Base-by-base conservation (phyloP, 2,888 invertebrate genomes). In the Omphaloscelis lunosa region DNA sequence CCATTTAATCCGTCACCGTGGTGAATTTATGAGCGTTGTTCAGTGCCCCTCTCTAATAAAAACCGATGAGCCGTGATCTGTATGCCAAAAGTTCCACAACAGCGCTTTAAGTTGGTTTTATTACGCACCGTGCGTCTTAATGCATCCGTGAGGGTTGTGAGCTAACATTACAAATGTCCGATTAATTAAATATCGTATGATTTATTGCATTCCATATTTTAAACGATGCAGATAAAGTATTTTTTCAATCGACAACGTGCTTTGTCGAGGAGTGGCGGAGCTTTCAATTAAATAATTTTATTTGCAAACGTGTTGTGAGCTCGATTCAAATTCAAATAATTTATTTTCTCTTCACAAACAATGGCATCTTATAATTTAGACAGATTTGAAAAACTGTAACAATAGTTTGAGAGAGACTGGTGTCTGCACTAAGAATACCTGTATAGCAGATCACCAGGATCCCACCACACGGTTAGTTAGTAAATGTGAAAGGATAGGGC, bases 51-150 rank as follows among this genome's bases (percentile, higher is more conserved):
- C 92, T 89, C 92, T 90, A 94, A 95, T 95, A 94, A 95, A 95
- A 95, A 88, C 96, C 94, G 94, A 96, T 96, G 96, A 95, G 92
- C 95, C 96, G 93, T 96, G 95, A 93, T 95, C 93, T 93, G 93
- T 94, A 92, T 93, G 94, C 94, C 93, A 94, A 94, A 95, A 94
- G 91, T 94, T 94, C 95, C 93, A 95, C 95, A 95, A 95, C 94
- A 91, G 91, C 86, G 91, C 92, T 91, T 93, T 94, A 93, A 93
- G 91, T 93, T 90, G 89, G 90, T 90, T 90, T 92, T 91, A 93
- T 92, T 91, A 90, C 90, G 86, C 89, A 89, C 86, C 79, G 86
- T 85, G 89, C 83, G 82, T 91, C 91, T 92, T 89, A 89, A 74
- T 89, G 88, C 88, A 90, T 89, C 85, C 85, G 86, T 68, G 78